These are phyloP conservation scores for Hylaeus volcanicus DNA, from an alignment of 1,140 invertebrate species.

Conservation along the genomic window DNA sequence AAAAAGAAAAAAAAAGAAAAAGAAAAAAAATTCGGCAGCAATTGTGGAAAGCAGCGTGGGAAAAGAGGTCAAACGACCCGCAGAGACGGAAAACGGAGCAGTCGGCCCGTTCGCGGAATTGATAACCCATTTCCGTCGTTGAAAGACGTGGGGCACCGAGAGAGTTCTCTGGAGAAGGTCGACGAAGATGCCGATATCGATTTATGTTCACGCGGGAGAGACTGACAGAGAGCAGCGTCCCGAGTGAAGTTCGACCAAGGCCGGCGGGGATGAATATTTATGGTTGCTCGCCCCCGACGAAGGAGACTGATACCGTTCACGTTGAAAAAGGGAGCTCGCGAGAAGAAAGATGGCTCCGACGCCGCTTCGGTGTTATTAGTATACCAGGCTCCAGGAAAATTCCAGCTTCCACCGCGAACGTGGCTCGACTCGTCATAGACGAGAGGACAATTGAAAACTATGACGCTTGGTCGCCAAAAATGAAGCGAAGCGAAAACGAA, in stretches of 20 bases:
- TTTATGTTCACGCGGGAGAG: not conserved
- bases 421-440: no score
- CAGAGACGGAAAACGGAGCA: not conserved
- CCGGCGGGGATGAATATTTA: conserved; percentile 23
- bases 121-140: conserved; percentile 21
- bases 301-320: not conserved
- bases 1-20: no score
- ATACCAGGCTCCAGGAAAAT: not conserved
- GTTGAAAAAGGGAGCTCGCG: not conserved
- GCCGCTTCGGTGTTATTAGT: not conserved
- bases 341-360: not conserved
- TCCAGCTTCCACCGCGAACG: no score
- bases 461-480: no score
- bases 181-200: conserved; percentile 1
- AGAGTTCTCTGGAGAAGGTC: not conserved
- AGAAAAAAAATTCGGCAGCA: no score
- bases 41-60: no score
- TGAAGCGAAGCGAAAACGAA: no score
- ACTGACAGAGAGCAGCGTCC: not conserved
- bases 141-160: not conserved
- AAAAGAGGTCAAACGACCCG: no score
- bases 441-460: no score
- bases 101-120: not conserved
- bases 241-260: not conserved
- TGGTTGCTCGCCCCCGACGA: conserved; percentile 7